phyloP scores from a whole-genome alignment of 2,113 vertebrate genomes.

The Macquaria australasica region DNA sequence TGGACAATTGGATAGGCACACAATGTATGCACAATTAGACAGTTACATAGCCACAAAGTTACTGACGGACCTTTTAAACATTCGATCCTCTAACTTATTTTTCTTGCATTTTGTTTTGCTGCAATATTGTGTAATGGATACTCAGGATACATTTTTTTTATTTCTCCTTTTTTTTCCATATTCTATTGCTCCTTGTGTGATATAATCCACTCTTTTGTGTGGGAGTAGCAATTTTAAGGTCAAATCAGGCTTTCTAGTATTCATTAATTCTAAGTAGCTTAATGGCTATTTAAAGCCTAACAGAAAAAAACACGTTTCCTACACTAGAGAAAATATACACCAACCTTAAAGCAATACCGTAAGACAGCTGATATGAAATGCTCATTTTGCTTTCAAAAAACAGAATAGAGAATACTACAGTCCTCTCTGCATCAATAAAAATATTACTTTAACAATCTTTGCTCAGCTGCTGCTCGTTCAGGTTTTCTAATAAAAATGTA shows the following conservation, averaged over 20 bases:
- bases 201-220: not conserved
- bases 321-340: not conserved
- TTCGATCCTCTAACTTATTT: constrained; percentile 9
- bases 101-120: constrained; percentile 2
- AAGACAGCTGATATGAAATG: constrained; percentile 17
- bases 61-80: constrained; percentile 46
- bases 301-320: not conserved
- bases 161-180: not conserved
- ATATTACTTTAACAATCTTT: constrained; percentile 75
- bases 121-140: not conserved
- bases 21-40: constrained; percentile 79
- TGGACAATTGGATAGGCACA: constrained; percentile 76
- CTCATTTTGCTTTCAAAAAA: constrained; percentile 43
- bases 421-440: constrained; percentile 54
- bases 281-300: not conserved
- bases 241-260: constrained; percentile 5
- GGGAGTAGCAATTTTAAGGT: constrained; percentile 2
- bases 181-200: not conserved
- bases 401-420: constrained; percentile 36
- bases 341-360: not conserved
- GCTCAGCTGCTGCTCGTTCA: constrained; percentile 57
- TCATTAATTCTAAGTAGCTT: not conserved
- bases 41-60: constrained; percentile 53
- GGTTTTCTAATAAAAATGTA: constrained; percentile 79
- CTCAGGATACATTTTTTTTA: not conserved